A percentile compares a stretch with the other conserved stretches of the same genome.
Conservation (phyloP, 2,113 vertebrate genomes). For the Ammodytes dubius region DNA sequence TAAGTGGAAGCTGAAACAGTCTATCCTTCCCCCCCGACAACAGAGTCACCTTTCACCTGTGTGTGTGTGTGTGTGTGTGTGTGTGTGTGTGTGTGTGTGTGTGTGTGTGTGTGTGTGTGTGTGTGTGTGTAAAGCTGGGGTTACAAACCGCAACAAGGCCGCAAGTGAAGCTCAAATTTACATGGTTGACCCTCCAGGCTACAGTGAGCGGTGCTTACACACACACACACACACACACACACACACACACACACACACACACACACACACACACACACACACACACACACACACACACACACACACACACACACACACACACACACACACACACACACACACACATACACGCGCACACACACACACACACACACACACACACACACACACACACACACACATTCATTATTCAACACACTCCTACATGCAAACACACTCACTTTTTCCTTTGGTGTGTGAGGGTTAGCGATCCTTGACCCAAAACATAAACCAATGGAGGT, state of each 20-base stretch:
- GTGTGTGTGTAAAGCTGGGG: not conserved
- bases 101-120: too few species aligned
- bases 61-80: too few species aligned
- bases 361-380: constrained; percentile 58
- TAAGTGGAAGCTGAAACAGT: constrained; percentile 8
- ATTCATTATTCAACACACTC: constrained; percentile 70
- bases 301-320: constrained; percentile 57
- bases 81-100: too few species aligned
- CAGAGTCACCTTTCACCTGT: constrained; percentile 45
- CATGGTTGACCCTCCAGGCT: not conserved
- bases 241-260: constrained; percentile 53
- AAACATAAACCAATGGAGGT: too few species aligned
- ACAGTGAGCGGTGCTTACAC: constrained; percentile 39
- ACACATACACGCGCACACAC: constrained; percentile 52
- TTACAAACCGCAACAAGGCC: constrained; percentile 42
- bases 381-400: constrained; percentile 54
- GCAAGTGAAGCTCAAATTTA: not conserved
- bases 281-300: constrained; percentile 48
- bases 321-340: constrained; percentile 55
- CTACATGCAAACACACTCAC: constrained; percentile 9
- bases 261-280: constrained; percentile 58
- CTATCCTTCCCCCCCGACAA: too few species aligned
- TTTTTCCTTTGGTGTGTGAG: constrained; percentile 12
- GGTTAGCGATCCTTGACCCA: not conserved
- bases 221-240: constrained; percentile 54